Evolutionary conservation across 2,113 vertebrate species (phyloP), one percentile per base, ranked within the genome.

Genomic region (Lonchura striata): DNA sequence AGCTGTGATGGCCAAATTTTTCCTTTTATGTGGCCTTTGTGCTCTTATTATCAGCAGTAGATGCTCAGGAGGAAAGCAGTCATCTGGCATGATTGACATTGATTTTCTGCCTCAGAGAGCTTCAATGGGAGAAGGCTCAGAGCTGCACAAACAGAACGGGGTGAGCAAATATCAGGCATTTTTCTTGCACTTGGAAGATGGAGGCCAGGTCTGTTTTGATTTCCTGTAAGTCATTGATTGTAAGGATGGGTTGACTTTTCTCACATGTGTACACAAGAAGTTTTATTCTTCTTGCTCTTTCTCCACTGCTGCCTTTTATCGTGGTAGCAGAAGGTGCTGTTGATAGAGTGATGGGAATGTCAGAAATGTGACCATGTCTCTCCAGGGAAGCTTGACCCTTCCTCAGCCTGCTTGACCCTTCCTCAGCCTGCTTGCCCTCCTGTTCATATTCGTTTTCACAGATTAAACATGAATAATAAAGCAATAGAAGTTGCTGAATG

Each of bases 21-120:
- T 56, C 69, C 42, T 86, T 86, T 54, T 17, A n/a, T 66, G 64
- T 53, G 47, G 64, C n/a, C 44, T 86, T 84, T 93, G 66, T 88
- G 87, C 41, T 86, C 41, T 77, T 44, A 46, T 54, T 24, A 68
- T 79, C 72, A 92, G 79, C 31, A 46, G 75, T 25, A 88, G 85
- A 52, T 80, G 46, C 80, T 96, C 56, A 42, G 75, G 86, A 97
- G 93, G 56, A 90, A 56, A 72, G 65, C 53, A 65, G 76, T 93
- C 79, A 79, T 84, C 86, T 96, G 90, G 76, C 37, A 11, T 76
- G 86, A 92, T 2, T 95, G 93, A 50, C 90, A 81, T 23, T 47
- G 82, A 93, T 95, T 93, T 96, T 94, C 72, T 90, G 76, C 64
- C 68, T 94, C 82, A 33, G 87, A 52, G 49, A 80, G 33, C 84